phyloP scores from a whole-genome alignment of 2,888 invertebrate genomes.

The Lasioglossum figueresi region DNA sequence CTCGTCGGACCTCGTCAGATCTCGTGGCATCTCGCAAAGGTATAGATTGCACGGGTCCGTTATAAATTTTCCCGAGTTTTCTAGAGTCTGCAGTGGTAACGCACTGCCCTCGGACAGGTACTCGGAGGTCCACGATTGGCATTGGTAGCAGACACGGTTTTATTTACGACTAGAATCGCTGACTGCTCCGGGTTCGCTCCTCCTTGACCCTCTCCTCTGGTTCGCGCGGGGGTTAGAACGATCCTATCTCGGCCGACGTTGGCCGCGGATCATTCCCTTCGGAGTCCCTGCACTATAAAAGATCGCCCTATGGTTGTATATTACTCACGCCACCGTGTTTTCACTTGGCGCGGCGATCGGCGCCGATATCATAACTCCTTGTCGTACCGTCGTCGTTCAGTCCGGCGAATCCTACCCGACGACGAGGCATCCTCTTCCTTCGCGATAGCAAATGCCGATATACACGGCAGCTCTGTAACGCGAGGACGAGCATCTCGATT shows the following conservation, averaged over 20 bases:
- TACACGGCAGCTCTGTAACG: conserved; percentile 61
- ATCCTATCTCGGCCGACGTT: conserved; percentile 79
- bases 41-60: neutral
- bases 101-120: conserved; percentile 19
- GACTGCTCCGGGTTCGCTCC: conserved; percentile 78
- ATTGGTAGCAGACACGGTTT: conserved; percentile 77
- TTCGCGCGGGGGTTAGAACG: conserved; percentile 75
- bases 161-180: conserved; percentile 81
- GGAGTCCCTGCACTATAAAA: conserved; percentile 79
- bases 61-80: conserved; percentile 17
- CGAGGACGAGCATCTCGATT: conserved; percentile 67
- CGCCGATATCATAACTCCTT: conserved; percentile 84
- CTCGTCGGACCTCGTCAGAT: neutral
- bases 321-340: conserved; percentile 84
- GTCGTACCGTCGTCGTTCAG: conserved; percentile 80
- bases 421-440: conserved; percentile 64
- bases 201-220: conserved; percentile 77
- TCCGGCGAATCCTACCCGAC: conserved; percentile 77
- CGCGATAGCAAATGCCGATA: conserved; percentile 81
- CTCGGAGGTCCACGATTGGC: conserved; percentile 70
- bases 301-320: conserved; percentile 83
- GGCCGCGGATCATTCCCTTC: conserved; percentile 79
- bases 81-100: neutral
- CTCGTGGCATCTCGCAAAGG: neutral
- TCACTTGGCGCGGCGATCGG: conserved; percentile 83